Evolutionary conservation across 2,797 vertebrate species (phyloP), one percentile per base, ranked within the genome.

Genomic region (Pantherophis alleghaniensis): DNA sequence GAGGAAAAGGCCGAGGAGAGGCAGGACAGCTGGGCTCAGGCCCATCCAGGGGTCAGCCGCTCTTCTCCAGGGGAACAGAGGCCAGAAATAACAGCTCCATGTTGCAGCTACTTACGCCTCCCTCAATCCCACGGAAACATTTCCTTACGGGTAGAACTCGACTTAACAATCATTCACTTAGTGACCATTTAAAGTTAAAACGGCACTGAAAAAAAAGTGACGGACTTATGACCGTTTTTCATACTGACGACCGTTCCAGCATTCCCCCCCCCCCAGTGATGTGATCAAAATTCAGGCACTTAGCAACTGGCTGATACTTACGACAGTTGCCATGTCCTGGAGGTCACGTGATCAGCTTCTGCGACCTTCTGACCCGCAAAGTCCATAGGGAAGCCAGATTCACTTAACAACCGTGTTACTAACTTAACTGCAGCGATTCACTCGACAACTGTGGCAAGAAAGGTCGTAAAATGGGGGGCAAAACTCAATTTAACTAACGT

Each of bases 181-280:
- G 28, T 14, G 63, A 6, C 63, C 28, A 13, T 66, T n/a, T 1
- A n/a, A n/a, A n/a, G 5, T 66, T 66, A n/a, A 2, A 66, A 32
- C 0, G 9, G 63, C 63, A n/a, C 2, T 2, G 5, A 0, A 12
- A 5, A 4, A 4, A n/a, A n/a, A 6, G 60, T 3, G 60, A 10
- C 3, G 1, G 63, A 14, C 13, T n/a, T 66, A n/a, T n/a, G 63
- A n/a, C 28, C 12, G 2, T 66, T 5, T 53, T 53, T 53, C 51
- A 53, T 1, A 53, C 51, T 53, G 51, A 53, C 0, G 1, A 53
- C 51, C 51, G 4, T 13, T 63, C 26, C 26, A 28, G 61, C 59
- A 24, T 60, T 22, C 7, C 20, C 20, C 22, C 20, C 20, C 14
- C 14, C 12, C 47, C 0, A 3, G 55, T 60, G 20, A 60, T 2